phyloP scores from a whole-genome alignment of 2,888 invertebrate species.

The Gymnosoma rotundatum region DNA sequence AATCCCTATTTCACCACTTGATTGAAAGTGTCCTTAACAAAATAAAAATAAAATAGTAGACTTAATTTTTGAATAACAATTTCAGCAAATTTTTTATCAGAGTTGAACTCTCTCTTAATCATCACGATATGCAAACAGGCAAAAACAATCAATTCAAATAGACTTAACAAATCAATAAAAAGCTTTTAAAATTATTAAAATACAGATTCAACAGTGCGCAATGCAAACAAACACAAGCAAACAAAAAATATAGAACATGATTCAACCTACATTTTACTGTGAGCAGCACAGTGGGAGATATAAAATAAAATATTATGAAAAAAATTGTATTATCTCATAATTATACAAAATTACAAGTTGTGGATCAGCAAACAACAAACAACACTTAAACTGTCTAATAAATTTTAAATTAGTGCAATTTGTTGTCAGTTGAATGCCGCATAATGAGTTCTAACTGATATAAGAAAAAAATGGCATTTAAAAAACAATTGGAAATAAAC shows the following conservation, averaged over 20 bases:
- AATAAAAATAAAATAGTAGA: background rate
- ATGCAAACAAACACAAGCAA: background rate
- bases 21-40: background rate
- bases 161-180: slow-evolving; percentile 46
- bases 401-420: slow-evolving; percentile 56
- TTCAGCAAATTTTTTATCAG: background rate
- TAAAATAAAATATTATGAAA: no score
- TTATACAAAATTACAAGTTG: background rate
- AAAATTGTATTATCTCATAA: background rate
- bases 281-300: no score
- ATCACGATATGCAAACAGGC: background rate
- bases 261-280: background rate
- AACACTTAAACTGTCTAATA: slow-evolving; percentile 30
- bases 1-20: background rate
- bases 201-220: slow-evolving; percentile 17
- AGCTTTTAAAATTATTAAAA: slow-evolving; percentile 54
- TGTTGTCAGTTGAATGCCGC: slow-evolving; percentile 37
- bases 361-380: background rate
- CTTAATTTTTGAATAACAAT: background rate
- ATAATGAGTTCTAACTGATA: slow-evolving; percentile 34
- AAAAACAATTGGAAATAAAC: no score
- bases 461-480: no score
- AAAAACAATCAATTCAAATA: slow-evolving; percentile 1
- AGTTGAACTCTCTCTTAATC: slow-evolving; percentile 3
- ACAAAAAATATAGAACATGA: background rate